Conservation (phyloP, 2,797 vertebrate genomes). For the Garrulus glandarius region DNA sequence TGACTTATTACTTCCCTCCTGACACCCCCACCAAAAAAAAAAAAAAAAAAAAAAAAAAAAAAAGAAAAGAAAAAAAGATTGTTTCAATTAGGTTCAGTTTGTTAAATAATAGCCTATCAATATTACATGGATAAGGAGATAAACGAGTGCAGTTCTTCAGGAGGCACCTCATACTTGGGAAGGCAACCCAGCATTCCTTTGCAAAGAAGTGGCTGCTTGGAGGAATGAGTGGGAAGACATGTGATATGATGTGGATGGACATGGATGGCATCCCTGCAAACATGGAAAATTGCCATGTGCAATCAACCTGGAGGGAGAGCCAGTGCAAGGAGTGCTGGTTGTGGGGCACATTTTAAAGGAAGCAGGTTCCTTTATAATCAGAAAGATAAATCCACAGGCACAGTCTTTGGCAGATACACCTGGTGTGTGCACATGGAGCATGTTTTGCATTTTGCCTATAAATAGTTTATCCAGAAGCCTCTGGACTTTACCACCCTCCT, state of each 20-base stretch:
- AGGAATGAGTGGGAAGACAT: neutral
- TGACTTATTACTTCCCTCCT: neutral
- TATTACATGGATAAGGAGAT: neutral
- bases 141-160: neutral
- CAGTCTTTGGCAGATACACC: neutral
- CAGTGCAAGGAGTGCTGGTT: neutral
- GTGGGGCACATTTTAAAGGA: neutral
- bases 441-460: neutral
- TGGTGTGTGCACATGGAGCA: rapidly evolving
- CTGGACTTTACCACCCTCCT: neutral
- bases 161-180: neutral
- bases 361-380: neutral
- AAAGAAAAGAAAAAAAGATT: neutral
- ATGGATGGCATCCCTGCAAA: rapidly evolving
- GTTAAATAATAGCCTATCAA: neutral
- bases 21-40: rapidly evolving
- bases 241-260: neutral
- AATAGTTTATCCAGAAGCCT: neutral
- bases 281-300: neutral
- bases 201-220: neutral
- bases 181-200: neutral
- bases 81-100: neutral
- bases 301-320: neutral
- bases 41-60: too few relatives aligned
- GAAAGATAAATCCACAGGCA: neutral